Conservation (phyloP, 2,797 vertebrate species). For the Clarias pachynema region DNA sequence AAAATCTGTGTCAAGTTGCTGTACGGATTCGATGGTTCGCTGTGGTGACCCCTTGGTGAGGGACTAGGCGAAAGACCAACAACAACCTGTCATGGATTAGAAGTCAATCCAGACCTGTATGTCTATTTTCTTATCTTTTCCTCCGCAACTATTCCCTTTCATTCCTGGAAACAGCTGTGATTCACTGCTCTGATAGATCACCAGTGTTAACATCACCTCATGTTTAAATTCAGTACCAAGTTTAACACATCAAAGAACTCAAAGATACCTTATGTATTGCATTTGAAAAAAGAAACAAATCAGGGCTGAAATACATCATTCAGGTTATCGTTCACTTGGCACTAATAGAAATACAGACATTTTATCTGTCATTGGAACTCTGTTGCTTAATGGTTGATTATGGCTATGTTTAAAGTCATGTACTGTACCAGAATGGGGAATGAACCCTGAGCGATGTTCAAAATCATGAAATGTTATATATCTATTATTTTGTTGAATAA, state of each 20-base stretch:
- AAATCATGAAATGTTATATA: background rate
- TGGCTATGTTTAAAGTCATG: slow-evolving; percentile 18
- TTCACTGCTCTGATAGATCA: background rate
- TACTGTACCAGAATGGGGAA: background rate
- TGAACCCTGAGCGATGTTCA: background rate
- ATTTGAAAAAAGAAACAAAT: background rate
- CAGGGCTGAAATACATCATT: background rate
- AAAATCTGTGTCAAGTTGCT: no score
- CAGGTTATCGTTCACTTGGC: background rate
- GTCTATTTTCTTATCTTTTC: background rate
- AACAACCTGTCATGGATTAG: background rate
- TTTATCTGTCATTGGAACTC: background rate
- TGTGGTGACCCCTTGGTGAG: no score
- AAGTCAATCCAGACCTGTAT: background rate
- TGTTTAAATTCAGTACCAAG: background rate
- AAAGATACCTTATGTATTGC: background rate
- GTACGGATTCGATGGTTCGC: no score
- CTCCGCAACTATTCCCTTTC: background rate
- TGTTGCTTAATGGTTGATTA: slow-evolving; percentile 22
- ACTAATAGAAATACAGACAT: background rate
- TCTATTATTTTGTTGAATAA: background rate
- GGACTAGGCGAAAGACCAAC: no score
- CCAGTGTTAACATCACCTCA: background rate
- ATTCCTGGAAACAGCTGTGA: background rate
- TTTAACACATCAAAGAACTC: background rate